Evolutionary conservation across 1,140 invertebrate genomes (phyloP).

Genomic region (Potamilus streckersoni): DNA sequence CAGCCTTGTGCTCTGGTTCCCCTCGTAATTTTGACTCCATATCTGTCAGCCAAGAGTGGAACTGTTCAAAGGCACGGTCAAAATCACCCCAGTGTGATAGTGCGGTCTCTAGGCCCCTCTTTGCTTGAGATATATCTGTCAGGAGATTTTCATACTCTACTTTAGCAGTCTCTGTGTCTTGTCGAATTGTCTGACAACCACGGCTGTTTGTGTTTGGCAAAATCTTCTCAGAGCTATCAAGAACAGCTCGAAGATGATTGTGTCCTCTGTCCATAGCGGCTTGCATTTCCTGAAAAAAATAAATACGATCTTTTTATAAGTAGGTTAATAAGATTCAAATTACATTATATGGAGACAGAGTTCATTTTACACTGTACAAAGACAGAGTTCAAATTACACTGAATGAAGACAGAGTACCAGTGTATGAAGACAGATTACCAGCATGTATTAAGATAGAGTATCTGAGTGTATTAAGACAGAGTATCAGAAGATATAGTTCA

Average conservation of each 20-base stretch:
- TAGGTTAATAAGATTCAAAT: background rate
- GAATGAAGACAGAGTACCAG: too few relatives aligned
- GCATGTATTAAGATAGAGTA: too few relatives aligned
- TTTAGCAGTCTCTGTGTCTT: constrained; percentile 58
- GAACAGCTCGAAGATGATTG: constrained; percentile 46
- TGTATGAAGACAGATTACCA: too few relatives aligned
- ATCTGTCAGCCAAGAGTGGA: constrained; percentile 88
- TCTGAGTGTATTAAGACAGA: too few relatives aligned
- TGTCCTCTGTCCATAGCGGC: constrained; percentile 61
- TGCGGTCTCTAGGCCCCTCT: constrained; percentile 57
- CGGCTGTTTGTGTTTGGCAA: constrained; percentile 56
- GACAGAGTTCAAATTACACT: too few relatives aligned
- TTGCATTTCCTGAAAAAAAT: constrained; percentile 55
- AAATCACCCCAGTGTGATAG: constrained; percentile 67
- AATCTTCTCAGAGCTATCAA: constrained; percentile 60
- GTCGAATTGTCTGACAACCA: constrained; percentile 53
- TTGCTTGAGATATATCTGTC: constrained; percentile 59
- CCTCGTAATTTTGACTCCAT: constrained; percentile 85
- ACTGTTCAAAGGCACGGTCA: constrained; percentile 81
- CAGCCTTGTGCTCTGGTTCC: constrained; percentile 72
- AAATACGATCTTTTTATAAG: background rate
- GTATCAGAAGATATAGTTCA: too few relatives aligned
- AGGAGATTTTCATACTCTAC: constrained; percentile 60
- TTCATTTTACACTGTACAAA: too few relatives aligned
- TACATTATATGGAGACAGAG: too few relatives aligned